phyloP scores from a whole-genome alignment of 1,140 invertebrate genomes.

The Xylocopa sonorina region DNA sequence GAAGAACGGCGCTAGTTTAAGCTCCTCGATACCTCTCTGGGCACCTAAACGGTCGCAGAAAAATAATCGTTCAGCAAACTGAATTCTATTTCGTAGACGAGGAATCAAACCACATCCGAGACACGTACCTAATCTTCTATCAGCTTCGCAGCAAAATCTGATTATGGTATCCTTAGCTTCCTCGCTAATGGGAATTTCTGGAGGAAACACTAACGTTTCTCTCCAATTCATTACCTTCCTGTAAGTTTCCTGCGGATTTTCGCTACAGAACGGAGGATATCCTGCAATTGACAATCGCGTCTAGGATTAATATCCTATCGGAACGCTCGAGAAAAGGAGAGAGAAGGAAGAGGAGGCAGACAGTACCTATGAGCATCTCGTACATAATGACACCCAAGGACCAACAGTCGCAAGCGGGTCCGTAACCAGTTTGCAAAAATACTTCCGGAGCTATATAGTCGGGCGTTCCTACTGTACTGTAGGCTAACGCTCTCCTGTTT shows the following conservation, averaged over 20 bases:
- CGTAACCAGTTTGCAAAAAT: constrained; percentile 98
- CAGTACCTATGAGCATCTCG: constrained; percentile 98
- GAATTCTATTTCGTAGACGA: neutral
- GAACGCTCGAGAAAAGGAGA: too few relatives aligned
- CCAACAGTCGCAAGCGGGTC: constrained; percentile 99
- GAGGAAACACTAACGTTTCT: constrained; percentile 98
- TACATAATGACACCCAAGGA: constrained; percentile 99
- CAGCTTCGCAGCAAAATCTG: constrained; percentile 97
- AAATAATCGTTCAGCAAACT: neutral
- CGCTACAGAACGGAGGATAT: constrained; percentile 99
- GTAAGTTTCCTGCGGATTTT: constrained; percentile 99
- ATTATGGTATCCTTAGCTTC: constrained; percentile 93
- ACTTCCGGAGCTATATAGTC: constrained; percentile 99
- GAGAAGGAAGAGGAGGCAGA: neutral
- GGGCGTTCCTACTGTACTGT: constrained; percentile 99
- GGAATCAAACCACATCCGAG: neutral
- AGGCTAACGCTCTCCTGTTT: constrained; percentile 95
- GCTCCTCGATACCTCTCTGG: constrained; percentile 93
- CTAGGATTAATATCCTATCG: neutral
- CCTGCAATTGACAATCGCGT: constrained; percentile 82
- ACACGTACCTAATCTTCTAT: constrained; percentile 85
- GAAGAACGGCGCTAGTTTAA: constrained; percentile 94
- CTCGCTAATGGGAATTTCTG: constrained; percentile 99
- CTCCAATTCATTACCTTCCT: constrained; percentile 99
- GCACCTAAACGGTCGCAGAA: constrained; percentile 84